Percentiles rank a stretch among this genome's conserved stretches.
Conservation (phyloP, 1,140 invertebrate species). For the Ectropis grisescens region DNA sequence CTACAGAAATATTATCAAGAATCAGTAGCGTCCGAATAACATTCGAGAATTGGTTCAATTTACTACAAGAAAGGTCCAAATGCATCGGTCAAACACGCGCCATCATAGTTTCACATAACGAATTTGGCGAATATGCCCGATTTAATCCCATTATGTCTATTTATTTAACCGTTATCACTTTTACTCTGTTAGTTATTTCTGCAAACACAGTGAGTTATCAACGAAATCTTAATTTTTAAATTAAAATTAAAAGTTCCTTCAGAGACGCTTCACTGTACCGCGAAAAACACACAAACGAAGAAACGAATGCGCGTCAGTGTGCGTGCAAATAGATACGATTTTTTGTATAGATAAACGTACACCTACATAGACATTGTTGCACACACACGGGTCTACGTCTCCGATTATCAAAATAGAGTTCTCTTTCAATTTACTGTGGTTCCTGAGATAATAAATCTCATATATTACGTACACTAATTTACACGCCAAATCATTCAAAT, state of each 20-base stretch:
- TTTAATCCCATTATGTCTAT: no score
- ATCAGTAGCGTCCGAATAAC: constrained; percentile 25
- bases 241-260: constrained; percentile 39
- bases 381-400: constrained; percentile 24
- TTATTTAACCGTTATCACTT: no score
- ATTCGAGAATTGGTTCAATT: constrained; percentile 52
- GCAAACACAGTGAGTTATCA: constrained; percentile 12
- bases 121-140: neutral
- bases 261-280: constrained; percentile 40
- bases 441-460: no score
- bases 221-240: constrained; percentile 21
- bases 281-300: constrained; percentile 46
- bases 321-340: constrained; percentile 17
- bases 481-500: no score
- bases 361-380: constrained; percentile 6
- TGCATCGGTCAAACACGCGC: constrained; percentile 45
- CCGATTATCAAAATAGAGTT: constrained; percentile 11
- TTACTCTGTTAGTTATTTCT: constrained; percentile 12
- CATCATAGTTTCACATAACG: constrained; percentile 31
- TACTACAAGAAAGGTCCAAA: constrained; percentile 36
- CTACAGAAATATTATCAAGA: constrained; percentile 30
- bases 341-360: constrained; percentile 10
- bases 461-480: no score
- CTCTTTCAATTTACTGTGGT: no score
- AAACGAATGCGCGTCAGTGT: constrained; percentile 20